Evolutionary conservation across 2,888 invertebrate genomes (phyloP), one percentile per base, ranked within the genome.

Genomic region (Ormyrus nitidulus): DNA sequence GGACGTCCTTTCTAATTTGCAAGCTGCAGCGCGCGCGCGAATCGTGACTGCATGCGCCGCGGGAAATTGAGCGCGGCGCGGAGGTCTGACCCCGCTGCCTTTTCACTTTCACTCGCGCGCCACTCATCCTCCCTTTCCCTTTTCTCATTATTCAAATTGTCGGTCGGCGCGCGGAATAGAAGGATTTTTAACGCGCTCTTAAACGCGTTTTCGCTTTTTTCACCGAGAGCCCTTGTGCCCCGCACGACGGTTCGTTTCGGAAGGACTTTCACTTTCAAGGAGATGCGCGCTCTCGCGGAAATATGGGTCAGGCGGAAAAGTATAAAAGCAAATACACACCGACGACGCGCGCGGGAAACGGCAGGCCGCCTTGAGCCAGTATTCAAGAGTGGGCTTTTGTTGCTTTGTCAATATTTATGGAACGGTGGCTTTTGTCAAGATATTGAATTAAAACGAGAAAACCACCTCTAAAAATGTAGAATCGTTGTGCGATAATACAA

Each of bases 81-180:
- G 51, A 10, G 48, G n/a, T 53, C 34, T 53, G 72, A 71, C 72
- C 77, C 53, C 72, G 49, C 19, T 19, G 8, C 53, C 54, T 44
- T 66, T 80, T 76, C 64, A 73, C 80, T 80, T 80, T 80, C 77
- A 76, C 77, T 69, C 54, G 48, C 66, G 49, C 44, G 59, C 11
- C 10, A 72, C 6, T 46, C 9, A 13, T 44, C 9, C n/a, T 9
- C 49, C 77, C 13, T 77, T 71, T 77, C 51, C 69, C 61, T 59
- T 48, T n/a, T 19, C 19, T 19, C 48, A 64, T 44, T 19, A 11
- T 11, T 34, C 9, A 9, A 44, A 48, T 51, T 71, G 34, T 71
- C 51, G 61, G 48, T 34, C 61, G 61, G 71, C 48, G 9, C 19
- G 19, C 19, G 19, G 19, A 19, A 19, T 19, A 19, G 19, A 19